These are phyloP conservation scores for Turritopsis rubra DNA, from an alignment of 30 jellyfish, hydroid and myxozoan species.

Conservation along the genomic window DNA sequence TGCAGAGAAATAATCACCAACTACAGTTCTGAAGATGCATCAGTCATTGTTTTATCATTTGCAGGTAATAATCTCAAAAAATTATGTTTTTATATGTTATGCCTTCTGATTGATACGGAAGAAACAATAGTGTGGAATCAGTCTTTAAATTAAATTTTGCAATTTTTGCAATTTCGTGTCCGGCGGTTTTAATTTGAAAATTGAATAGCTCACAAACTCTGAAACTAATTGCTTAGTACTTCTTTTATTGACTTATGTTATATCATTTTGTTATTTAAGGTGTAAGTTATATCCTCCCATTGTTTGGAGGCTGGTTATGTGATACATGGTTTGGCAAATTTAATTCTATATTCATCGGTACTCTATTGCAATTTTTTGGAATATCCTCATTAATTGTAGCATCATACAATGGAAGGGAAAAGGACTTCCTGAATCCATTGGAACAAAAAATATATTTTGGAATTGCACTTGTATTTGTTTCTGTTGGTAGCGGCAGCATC, in stretches of 20 bases:
- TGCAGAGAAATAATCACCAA: slow-evolving; percentile 32
- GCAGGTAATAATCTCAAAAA: slow-evolving; percentile 43
- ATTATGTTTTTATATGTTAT: background rate
- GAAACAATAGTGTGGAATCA: no score
- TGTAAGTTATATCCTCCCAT: slow-evolving; percentile 58
- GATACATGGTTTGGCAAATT: slow-evolving; percentile 68
- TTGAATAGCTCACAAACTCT: no score
- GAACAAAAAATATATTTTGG: slow-evolving; percentile 44
- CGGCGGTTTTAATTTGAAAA: no score
- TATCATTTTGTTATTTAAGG: slow-evolving; percentile 39
- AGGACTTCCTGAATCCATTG: slow-evolving; percentile 5
- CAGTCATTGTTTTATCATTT: slow-evolving; percentile 56
- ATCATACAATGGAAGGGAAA: slow-evolving; percentile 34
- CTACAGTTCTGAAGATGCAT: slow-evolving; percentile 33
- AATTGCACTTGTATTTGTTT: slow-evolving; percentile 48
- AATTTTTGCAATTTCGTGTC: no score
- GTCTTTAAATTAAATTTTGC: no score
- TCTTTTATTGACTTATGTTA: background rate
- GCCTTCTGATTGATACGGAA: no score
- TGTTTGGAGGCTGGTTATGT: slow-evolving; percentile 93
- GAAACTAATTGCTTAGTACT: no score
- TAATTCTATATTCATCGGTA: slow-evolving; percentile 61
- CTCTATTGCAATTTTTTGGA: slow-evolving; percentile 69
- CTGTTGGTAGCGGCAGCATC: slow-evolving; percentile 92
- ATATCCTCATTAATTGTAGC: slow-evolving; percentile 45